Evolutionary conservation across 1,140 invertebrate genomes (phyloP), one percentile per base, ranked within the genome.

Genomic region (Diprion similis): DNA sequence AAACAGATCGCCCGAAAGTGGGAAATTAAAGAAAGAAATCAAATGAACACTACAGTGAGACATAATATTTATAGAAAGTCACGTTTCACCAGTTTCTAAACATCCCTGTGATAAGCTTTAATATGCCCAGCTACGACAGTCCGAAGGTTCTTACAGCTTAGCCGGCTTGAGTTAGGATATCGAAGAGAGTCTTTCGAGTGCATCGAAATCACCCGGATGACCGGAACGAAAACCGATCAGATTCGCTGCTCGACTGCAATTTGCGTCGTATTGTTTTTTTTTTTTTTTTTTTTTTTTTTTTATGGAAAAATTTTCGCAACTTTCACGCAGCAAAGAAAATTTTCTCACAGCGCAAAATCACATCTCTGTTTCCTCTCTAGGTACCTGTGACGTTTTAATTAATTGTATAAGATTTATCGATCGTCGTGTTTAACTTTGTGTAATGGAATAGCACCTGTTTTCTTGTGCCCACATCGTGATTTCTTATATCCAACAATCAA

Each of bases 1-100:
- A 85, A 86, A 77, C 85, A 87, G 75, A 83, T 88, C 73, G 73
- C 78, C 66, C 80, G 85, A 81, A 85, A 88, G 46, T 87, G 86
- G 86, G 78, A 80, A 74, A 81, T 81, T 73, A 83, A 82, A 71
- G 85, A 87, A 71, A 77, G 72, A 75, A 76, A 78, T 70, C 13
- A 15, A 11, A 47, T 68, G 15, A 68, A 45, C 37, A 46, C 11
- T 17, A 17, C 45, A 10, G 69, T 70, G 13, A 37, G 19, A 47
- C 69, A 70, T 15, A 59, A 59, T 15, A 59, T 59, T 17, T 59
- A 59, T 59, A 59, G 51, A 59, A 59, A 59, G 51, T 59, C 51
- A 59, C 51, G 51, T 59, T 59, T 59, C 51, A 37, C 24, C 24
- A 37, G 24, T 37, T 37, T 37, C 24, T 37, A 37, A 6, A 37